Percentiles rank a stretch among this genome's conserved stretches.
Evolutionary conservation across 2,797 vertebrate genomes (phyloP).

Genomic region (Neopelma chrysocephalum): DNA sequence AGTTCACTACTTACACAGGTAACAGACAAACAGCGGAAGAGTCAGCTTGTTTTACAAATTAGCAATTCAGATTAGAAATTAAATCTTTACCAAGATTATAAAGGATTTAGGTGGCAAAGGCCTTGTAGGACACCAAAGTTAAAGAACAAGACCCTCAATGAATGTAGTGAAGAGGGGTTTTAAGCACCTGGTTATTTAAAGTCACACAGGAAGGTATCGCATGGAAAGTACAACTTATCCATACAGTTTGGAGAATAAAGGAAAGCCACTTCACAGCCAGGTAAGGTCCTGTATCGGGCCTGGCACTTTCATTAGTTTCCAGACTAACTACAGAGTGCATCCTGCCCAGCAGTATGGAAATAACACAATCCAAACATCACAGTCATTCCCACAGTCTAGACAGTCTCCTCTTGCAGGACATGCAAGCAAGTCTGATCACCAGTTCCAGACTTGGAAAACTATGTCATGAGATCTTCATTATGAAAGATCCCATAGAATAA

Average conservation of each 20-base stretch:
- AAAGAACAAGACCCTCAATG: neutral
- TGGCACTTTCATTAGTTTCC: slow-evolving; percentile 1
- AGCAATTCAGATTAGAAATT: neutral
- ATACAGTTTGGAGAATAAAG: neutral
- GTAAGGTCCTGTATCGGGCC: neutral
- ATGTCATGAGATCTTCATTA: slow-evolving; percentile 53
- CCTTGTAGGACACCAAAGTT: neutral
- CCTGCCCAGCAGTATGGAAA: slow-evolving; percentile 28
- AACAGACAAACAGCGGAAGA: neutral
- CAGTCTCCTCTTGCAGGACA: slow-evolving; percentile 48
- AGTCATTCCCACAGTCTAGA: slow-evolving; percentile 70
- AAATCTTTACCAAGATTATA: neutral
- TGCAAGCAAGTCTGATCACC: slow-evolving; percentile 9
- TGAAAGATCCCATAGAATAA: slow-evolving; percentile 8
- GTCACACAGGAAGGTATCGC: neutral
- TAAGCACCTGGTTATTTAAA: neutral
- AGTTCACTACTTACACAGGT: neutral
- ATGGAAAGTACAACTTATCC: neutral
- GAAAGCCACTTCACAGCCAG: neutral
- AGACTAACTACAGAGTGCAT: slow-evolving; percentile 1
- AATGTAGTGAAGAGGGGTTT: neutral
- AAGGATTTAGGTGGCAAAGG: neutral
- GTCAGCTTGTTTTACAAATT: neutral
- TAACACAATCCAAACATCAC: slow-evolving; percentile 58
- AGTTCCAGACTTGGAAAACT: slow-evolving; percentile 53